Conservation (phyloP, 2,888 invertebrate genomes). For the Tenthredo notha region DNA sequence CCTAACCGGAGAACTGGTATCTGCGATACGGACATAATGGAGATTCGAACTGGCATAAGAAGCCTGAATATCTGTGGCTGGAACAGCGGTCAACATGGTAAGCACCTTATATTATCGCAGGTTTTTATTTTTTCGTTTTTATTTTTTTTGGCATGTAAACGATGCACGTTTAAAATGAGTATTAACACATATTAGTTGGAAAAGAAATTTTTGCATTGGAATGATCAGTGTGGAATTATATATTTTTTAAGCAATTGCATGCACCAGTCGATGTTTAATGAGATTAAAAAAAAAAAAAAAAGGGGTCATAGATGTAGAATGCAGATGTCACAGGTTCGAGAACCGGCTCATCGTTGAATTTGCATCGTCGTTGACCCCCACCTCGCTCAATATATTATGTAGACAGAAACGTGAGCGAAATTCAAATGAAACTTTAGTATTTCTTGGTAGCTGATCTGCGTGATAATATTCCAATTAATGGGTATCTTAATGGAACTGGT, state of each 20-base stretch:
- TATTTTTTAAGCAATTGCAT: neutral
- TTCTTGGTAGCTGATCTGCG: constrained; percentile 24
- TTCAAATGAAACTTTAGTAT: constrained; percentile 3
- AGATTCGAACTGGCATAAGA: constrained; percentile 70
- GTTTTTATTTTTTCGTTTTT: neutral
- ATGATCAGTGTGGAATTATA: neutral
- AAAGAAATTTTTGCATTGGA: neutral
- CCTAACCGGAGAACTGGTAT: constrained; percentile 89
- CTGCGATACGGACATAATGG: constrained; percentile 87
- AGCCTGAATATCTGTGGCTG: constrained; percentile 87
- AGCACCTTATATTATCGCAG: constrained; percentile 70
- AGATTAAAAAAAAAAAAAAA: constrained; percentile 7
- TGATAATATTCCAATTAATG: constrained; percentile 29
- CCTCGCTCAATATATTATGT: neutral
- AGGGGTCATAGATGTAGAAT: constrained; percentile 22
- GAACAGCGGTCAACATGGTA: constrained; percentile 92
- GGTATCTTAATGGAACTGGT: constrained; percentile 36
- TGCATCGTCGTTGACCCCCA: neutral
- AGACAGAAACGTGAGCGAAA: constrained; percentile 21
- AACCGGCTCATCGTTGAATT: constrained; percentile 29
- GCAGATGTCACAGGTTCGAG: neutral
- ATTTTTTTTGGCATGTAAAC: neutral
- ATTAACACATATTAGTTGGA: neutral
- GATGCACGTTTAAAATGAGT: neutral
- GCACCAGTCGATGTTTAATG: neutral